phyloP scores from a whole-genome alignment of 1,140 invertebrate species.

The Drosophila equinoxialis region DNA sequence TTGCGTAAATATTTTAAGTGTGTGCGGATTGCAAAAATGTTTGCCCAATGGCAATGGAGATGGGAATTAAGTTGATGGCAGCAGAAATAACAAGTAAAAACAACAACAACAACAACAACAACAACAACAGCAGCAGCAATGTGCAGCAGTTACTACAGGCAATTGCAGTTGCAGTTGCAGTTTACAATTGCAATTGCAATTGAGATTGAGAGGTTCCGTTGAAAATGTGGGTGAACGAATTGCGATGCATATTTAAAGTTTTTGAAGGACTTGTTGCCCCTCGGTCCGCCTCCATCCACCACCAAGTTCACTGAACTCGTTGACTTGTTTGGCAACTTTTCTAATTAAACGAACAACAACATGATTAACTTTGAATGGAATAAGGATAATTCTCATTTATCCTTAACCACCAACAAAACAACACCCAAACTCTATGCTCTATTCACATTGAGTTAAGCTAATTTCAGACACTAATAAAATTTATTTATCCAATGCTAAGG shows the following conservation, averaged over 20 bases:
- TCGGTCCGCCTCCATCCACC: no score
- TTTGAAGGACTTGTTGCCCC: constrained; percentile 39
- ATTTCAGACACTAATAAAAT: constrained; percentile 52
- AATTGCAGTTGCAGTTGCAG: constrained; percentile 40
- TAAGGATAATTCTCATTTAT: neutral
- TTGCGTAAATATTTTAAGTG: constrained; percentile 79
- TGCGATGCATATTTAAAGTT: constrained; percentile 52
- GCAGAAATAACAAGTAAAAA: neutral
- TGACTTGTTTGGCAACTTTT: constrained; percentile 49
- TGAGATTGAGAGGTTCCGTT: constrained; percentile 36
- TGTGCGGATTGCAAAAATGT: constrained; percentile 71
- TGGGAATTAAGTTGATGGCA: neutral
- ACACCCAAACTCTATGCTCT: neutral
- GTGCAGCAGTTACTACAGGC: neutral
- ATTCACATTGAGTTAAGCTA: constrained; percentile 5
- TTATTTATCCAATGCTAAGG: constrained; percentile 40
- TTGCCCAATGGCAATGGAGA: constrained; percentile 37
- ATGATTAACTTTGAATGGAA: constrained; percentile 18
- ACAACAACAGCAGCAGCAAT: neutral
- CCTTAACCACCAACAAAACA: neutral
- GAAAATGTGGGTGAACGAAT: constrained; percentile 20
- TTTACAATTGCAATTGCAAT: constrained; percentile 19
- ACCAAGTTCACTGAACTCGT: constrained; percentile 1
- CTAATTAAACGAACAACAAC: constrained; percentile 57
- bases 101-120: neutral